Conservation (phyloP, 2,113 vertebrate genomes). For the Bufo bufo region DNA sequence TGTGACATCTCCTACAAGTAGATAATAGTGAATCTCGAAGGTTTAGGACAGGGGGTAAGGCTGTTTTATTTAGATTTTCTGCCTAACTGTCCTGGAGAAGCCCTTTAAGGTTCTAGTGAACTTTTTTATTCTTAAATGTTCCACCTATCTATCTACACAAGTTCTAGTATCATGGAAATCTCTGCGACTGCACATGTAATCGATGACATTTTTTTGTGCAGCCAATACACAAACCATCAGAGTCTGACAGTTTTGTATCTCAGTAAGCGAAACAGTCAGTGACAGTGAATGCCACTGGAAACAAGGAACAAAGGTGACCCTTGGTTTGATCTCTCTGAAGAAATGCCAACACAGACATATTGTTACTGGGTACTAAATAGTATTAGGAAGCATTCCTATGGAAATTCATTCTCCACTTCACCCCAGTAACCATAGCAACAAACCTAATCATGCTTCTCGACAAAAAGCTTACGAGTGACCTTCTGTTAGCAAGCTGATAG, state of each 20-base stretch:
- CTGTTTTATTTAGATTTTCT: too few species aligned
- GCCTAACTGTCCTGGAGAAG: too few species aligned
- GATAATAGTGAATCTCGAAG: too few species aligned
- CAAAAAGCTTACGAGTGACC: slow-evolving; percentile 73
- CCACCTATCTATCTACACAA: too few species aligned
- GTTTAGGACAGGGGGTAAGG: too few species aligned
- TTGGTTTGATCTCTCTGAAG: slow-evolving; percentile 71
- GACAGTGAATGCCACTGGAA: slow-evolving; percentile 67
- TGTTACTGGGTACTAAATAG: slow-evolving; percentile 73
- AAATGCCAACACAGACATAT: slow-evolving; percentile 70
- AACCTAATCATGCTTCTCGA: slow-evolving; percentile 73
- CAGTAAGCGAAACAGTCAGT: slow-evolving; percentile 7
- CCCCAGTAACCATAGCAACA: slow-evolving; percentile 75
- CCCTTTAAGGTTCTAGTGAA: too few species aligned
- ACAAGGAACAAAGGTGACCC: slow-evolving; percentile 74
- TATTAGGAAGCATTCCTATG: slow-evolving; percentile 75
- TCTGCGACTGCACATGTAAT: neutral
- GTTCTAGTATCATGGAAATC: neutral
- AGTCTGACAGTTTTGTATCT: slow-evolving; percentile 55
- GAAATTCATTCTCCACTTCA: slow-evolving; percentile 76
- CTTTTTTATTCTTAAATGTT: too few species aligned
- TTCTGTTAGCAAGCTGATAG: slow-evolving; percentile 75
- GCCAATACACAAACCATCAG: slow-evolving; percentile 55
- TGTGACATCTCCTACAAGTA: too few species aligned
- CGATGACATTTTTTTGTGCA: slow-evolving; percentile 38